These are phyloP conservation scores for Cyphomyrus discorhynchus DNA, from an alignment of 2,113 vertebrate genomes.

Conservation along the genomic window DNA sequence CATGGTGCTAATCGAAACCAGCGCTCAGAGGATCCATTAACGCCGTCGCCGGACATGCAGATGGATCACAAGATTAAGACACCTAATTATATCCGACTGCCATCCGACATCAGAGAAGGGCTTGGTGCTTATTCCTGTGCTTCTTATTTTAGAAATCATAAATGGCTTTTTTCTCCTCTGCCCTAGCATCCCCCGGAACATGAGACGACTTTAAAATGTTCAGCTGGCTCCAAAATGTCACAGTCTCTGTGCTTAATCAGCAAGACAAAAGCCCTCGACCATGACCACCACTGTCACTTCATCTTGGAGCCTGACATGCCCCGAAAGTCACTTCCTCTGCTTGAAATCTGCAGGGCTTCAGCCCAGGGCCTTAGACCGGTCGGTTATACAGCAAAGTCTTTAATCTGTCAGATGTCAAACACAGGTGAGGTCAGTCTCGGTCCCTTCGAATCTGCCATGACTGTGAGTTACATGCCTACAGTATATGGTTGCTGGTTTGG, in stretches of 20 bases:
- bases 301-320: not conserved
- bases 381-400: not conserved
- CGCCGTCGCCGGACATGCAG: not conserved
- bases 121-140: not conserved
- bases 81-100: conserved; percentile 11
- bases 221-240: conserved; percentile 7
- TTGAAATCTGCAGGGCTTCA: not conserved
- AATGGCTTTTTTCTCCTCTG: not conserved
- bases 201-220: conserved; percentile 8
- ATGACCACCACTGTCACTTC: not conserved
- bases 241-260: conserved; percentile 12
- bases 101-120: not conserved
- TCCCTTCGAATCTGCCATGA: not conserved
- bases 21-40: not conserved
- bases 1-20: not conserved
- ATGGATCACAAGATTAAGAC: conserved; percentile 13
- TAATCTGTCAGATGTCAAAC: not conserved
- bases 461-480: not conserved
- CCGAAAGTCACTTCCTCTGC: not conserved
- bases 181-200: not conserved
- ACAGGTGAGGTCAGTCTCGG: not conserved
- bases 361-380: not conserved
- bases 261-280: not conserved
- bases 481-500: not conserved
- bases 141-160: conserved; percentile 20